Base-by-base conservation (phyloP, 2,888 invertebrate genomes). In the Mactromeris polynyma region DNA sequence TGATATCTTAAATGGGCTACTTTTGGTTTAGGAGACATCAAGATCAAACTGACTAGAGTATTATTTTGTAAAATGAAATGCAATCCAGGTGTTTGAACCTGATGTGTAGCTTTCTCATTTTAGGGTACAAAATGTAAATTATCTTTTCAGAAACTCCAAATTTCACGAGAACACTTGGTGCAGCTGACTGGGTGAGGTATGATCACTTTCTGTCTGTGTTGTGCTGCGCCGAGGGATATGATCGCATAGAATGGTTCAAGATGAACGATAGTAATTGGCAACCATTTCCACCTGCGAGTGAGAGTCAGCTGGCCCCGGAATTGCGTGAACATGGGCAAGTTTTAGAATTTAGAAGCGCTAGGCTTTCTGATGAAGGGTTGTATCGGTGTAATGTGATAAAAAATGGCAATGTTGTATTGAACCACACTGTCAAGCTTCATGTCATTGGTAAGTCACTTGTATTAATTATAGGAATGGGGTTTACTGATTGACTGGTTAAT, bases 191-290 rank as follows among this genome's bases (percentile, higher is more conserved):
- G 40, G 77, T 77, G 0, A 46, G 51, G 7, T 36, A 64, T 21
- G 40, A 17, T 36, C 33, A 33, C 21, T 17, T 33, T 9, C 19
- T 77, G 0, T 7, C 21, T 19, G 21, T 83, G 19, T 21, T 73
- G 17, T 83, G 83, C 19, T 83, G 83, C 77, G 83, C 83, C 1
- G 83, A 77, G 36, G 83, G 83, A 11, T 83, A 83, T 33, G 77
- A 83, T 33, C 21, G 14, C 11, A 83, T 83, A 2, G 33, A 21
- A 31, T 83, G 83, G 83, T 77, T 33, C 33, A 31, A 14, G 4
- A 26, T 19, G 46, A 31, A 46, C 31, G n/a, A n/a, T 21, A 19
- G 6, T 19, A 33, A 33, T 17, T 17, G 17, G 77, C 7, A 9
- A 26, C 31, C 33, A 33, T 42, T 73, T n/a, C 51, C 73, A 19